Base-by-base conservation (phyloP, 64 coral and sea anemone genomes). In the Stylophora pistillata region DNA sequence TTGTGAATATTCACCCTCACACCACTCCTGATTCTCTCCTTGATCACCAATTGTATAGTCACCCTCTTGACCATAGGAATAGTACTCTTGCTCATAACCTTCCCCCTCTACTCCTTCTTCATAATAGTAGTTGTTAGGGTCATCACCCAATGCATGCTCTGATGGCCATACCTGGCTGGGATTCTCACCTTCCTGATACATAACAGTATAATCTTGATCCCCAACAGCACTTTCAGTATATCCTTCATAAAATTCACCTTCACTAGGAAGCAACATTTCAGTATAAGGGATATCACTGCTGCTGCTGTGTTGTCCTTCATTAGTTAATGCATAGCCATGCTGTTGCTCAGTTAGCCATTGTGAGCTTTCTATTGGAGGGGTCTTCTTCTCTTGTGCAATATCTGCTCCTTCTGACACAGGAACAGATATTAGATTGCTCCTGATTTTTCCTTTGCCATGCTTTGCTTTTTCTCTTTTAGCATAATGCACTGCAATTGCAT, bases 41-140 rank as follows among this genome's bases (percentile, higher is more conserved):
- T 53, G 32, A 15, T 84, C 60, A 70, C 32, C 26, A 59, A 25
- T 29, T 55, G 59, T 55, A 55, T 55, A 79, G 7, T 21, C 74
- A 15, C 41, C 79, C 47, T 82, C 58, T 60, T 66, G 16, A 34
- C 17, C 28, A 13, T 82, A 78, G 47, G 73, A 59, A 58, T 82
- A 82, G 60, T 84, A 69, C 62, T 84, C 80, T 13, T 70, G 60
- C 23, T 84, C 80, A 84, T 84, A 84, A 20, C 32, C 80, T 28
- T 53, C 62, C 15, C 34, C 80, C 23, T 84, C 61, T 17, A 21
- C 34, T 84, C 80, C 80, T 41, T 69, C 80, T 84, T 69, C 59
- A 63, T 70, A 84, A 15, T 84, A 84, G 60, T 84, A 84, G 64
- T 11, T 68, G 21, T 68, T 68, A 68, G 64, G 21, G 26, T 70